Percentiles rank a stretch among this genome's conserved stretches.
Conservation (phyloP, 2,113 vertebrate genomes). For the Corvus hawaiiensis region DNA sequence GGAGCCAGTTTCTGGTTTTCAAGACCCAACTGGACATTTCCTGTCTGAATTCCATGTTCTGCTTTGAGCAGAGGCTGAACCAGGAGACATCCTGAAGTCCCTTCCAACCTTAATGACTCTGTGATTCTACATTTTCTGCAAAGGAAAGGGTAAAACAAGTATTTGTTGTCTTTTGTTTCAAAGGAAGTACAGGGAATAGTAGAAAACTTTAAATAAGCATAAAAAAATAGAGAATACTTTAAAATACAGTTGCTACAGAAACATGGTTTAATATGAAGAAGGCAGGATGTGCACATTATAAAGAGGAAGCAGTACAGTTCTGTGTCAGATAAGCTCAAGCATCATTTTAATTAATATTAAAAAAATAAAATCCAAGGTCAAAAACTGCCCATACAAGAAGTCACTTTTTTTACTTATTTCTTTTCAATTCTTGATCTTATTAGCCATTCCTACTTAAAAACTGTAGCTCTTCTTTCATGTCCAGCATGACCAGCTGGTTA, state of each 20-base stretch:
- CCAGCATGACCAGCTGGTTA: neutral
- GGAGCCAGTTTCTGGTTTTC: neutral
- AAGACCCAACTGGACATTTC: neutral
- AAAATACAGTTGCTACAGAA: neutral
- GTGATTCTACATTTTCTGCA: neutral
- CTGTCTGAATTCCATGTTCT: neutral
- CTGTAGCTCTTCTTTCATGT: neutral
- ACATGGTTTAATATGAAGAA: neutral
- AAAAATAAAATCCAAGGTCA: neutral
- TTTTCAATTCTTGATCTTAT: conserved; percentile 9
- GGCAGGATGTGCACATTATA: neutral
- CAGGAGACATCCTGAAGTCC: neutral
- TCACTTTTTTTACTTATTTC: neutral
- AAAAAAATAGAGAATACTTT: neutral
- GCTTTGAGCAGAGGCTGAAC: neutral
- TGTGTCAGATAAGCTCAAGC: neutral
- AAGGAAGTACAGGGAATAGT: accelerated
- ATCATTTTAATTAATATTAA: neutral
- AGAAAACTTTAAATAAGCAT: neutral
- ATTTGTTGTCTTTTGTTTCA: neutral
- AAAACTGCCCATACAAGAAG: neutral
- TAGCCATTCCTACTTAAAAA: conserved; percentile 41
- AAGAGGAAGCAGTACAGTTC: neutral
- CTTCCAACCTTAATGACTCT: neutral
- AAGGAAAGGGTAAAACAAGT: neutral